phyloP scores from a whole-genome alignment of 2,797 vertebrate species.

The Leptatherina wallacei region DNA sequence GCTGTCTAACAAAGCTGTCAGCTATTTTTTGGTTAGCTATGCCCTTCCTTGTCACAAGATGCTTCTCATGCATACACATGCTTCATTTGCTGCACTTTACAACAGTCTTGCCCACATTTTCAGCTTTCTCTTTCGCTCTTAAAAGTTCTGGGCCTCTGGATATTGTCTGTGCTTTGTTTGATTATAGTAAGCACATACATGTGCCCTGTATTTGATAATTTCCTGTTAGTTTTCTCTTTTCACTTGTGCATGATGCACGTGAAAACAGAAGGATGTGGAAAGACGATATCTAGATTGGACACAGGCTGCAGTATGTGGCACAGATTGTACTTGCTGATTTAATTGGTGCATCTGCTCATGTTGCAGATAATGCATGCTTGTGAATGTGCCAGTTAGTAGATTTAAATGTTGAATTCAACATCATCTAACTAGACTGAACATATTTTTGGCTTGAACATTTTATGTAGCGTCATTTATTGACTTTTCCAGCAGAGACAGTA shows the following conservation, averaged over 20 bases:
- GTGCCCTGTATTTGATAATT: slow-evolving; percentile 3
- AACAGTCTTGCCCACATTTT: slow-evolving; percentile 3
- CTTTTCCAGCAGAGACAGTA: slow-evolving; percentile 14
- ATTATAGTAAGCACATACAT: slow-evolving; percentile 8
- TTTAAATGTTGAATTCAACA: slow-evolving; percentile 17
- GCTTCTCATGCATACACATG: slow-evolving; percentile 28
- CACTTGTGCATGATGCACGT: slow-evolving; percentile 1
- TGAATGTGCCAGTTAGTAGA: slow-evolving; percentile 4
- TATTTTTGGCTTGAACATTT: slow-evolving; percentile 5
- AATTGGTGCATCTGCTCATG: slow-evolving; percentile 14
- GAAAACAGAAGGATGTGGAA: slow-evolving; percentile 13
- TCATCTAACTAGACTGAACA: neutral
- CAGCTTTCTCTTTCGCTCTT: neutral
- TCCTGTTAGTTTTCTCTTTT: slow-evolving; percentile 1
- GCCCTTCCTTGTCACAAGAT: slow-evolving; percentile 11
- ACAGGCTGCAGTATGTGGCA: slow-evolving; percentile 3
- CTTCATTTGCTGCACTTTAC: slow-evolving; percentile 2
- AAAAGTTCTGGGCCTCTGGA: neutral
- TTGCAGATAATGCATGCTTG: neutral
- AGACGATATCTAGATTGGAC: slow-evolving; percentile 22
- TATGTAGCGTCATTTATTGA: slow-evolving; percentile 2
- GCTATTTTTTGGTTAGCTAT: slow-evolving; percentile 1
- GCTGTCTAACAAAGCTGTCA: slow-evolving; percentile 15
- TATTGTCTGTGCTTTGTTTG: slow-evolving; percentile 13
- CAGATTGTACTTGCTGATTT: slow-evolving; percentile 22